Conservation (phyloP, 92 coral and sea anemone species). For the Parazoanthus swiftii region DNA sequence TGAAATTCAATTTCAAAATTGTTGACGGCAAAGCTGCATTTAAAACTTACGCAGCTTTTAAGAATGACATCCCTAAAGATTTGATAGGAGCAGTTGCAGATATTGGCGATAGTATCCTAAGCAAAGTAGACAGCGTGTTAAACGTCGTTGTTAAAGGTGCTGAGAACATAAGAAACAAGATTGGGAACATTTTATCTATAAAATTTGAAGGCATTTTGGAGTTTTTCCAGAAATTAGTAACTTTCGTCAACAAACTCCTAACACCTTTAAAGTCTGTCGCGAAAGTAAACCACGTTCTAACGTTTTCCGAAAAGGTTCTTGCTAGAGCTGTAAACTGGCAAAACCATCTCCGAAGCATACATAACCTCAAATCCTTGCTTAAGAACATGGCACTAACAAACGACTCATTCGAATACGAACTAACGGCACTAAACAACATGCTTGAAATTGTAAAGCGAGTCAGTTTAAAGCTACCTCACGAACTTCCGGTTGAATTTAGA, state of each 20-base stretch:
- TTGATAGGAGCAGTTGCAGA: constrained; percentile 82
- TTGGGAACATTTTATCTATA: constrained; percentile 59
- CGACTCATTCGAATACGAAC: constrained; percentile 64
- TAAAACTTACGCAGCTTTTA: constrained; percentile 82
- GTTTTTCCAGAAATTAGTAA: constrained; percentile 60
- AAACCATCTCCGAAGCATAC: constrained; percentile 59
- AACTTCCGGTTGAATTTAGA: constrained; percentile 67
- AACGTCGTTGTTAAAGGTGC: constrained; percentile 64
- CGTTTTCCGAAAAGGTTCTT: constrained; percentile 59
- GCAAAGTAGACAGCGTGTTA: constrained; percentile 67
- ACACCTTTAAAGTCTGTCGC: constrained; percentile 69
- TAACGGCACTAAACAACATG: constrained; percentile 72
- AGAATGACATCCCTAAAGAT: constrained; percentile 96
- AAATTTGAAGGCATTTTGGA: constrained; percentile 57
- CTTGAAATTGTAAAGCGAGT: constrained; percentile 61
- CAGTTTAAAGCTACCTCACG: constrained; percentile 70
- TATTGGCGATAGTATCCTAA: constrained; percentile 72
- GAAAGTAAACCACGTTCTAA: constrained; percentile 54
- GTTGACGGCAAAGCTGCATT: constrained; percentile 85
- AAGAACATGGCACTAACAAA: constrained; percentile 49
- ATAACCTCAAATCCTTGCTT: constrained; percentile 57
- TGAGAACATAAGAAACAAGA: constrained; percentile 59
- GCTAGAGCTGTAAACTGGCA: constrained; percentile 68
- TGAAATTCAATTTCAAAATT: constrained; percentile 76
- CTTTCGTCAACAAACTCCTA: constrained; percentile 65